These are phyloP conservation scores for Bathynomus jamesi DNA, from an alignment of 1,140 invertebrate genomes.

Conservation along the genomic window DNA sequence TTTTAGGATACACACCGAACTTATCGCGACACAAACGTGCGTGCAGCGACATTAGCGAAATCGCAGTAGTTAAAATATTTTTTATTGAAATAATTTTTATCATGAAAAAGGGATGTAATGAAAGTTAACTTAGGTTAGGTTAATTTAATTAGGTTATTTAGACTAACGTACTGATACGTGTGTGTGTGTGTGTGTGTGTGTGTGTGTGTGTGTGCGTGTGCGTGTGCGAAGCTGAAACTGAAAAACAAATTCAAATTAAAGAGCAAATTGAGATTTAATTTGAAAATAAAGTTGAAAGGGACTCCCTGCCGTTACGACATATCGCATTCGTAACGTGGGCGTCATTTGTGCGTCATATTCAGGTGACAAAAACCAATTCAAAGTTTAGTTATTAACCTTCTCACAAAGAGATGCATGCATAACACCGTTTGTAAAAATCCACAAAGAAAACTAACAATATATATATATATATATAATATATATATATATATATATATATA, in stretches of 20 bases:
- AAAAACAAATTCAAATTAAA: not conserved
- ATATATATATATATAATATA: too few species aligned
- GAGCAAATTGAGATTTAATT: not conserved
- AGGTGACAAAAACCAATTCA: not conserved
- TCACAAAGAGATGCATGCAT: not conserved
- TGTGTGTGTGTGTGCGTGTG: not conserved
- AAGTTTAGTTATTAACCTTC: not conserved
- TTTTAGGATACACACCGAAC: too few species aligned
- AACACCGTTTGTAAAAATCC: not conserved
- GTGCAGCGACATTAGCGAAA: too few species aligned
- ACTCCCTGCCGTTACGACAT: not conserved
- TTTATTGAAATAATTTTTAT: too few species aligned
- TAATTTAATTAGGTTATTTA: too few species aligned
- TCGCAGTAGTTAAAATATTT: too few species aligned
- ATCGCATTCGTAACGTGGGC: not conserved
- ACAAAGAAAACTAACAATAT: too few species aligned
- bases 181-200: not conserved
- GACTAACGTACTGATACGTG: too few species aligned
- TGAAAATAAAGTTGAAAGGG: not conserved
- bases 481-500: constrained; percentile 9
- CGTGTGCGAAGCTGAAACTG: not conserved
- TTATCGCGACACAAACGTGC: too few species aligned
- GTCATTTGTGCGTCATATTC: not conserved
- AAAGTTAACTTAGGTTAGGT: too few species aligned
- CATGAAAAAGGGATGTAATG: too few species aligned